Conservation (phyloP, 1,140 invertebrate species). For the Pogonomyrmex barbatus region DNA sequence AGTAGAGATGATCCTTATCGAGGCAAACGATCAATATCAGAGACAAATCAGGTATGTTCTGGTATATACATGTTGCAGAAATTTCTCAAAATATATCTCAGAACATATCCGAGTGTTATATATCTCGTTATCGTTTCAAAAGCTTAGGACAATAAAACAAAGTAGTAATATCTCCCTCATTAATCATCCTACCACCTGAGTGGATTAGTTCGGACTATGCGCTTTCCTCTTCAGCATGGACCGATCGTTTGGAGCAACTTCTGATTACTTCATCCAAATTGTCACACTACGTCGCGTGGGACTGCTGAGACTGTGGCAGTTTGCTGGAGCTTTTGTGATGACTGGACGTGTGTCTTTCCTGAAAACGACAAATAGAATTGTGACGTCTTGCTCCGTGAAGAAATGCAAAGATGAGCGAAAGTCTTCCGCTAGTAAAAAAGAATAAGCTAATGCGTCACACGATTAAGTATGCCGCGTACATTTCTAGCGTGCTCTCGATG, state of each 20-base stretch:
- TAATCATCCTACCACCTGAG: background rate
- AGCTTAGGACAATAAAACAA: background rate
- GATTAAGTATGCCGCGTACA: background rate
- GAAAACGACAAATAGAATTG: conserved; percentile 75
- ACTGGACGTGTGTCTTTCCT: conserved; percentile 80
- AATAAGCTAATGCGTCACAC: background rate
- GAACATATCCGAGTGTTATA: background rate
- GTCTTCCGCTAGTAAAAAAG: background rate
- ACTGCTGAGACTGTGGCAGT: conserved; percentile 76
- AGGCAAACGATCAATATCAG: background rate
- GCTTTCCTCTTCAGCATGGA: conserved; percentile 18
- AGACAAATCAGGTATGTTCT: background rate
- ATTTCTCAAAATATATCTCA: conserved; percentile 18
- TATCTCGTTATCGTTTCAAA: background rate
- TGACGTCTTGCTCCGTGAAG: conserved; percentile 43
- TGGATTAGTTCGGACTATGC: background rate
- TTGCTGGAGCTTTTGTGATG: conserved; percentile 81
- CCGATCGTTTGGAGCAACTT: background rate
- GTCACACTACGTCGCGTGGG: conserved; percentile 77
- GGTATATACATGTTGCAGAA: background rate
- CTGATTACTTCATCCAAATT: conserved; percentile 10
- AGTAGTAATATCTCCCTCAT: background rate
- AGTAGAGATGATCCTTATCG: conserved; percentile 37
- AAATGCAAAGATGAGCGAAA: conserved; percentile 1
- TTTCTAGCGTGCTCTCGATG: background rate